These are phyloP conservation scores for Pristionchus japonicus DNA, from an alignment of 2,888 invertebrate species.

Conservation along the genomic window DNA sequence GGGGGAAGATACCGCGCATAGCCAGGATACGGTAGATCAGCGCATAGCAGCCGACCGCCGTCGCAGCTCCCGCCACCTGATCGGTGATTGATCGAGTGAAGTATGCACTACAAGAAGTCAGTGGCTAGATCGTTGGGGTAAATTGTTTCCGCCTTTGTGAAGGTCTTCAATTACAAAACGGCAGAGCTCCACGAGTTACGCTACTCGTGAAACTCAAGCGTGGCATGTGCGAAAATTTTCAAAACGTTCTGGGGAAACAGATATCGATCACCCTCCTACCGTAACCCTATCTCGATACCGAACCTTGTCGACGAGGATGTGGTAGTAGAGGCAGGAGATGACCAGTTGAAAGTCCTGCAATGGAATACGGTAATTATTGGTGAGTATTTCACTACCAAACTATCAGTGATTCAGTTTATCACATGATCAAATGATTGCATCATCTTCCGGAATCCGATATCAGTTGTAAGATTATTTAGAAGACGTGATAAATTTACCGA, in stretches of 20 bases:
- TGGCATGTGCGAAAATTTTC: too few relatives aligned
- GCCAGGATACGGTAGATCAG: conserved; percentile 51
- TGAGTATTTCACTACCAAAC: too few relatives aligned
- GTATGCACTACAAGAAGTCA: background rate
- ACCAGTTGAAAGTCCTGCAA: conserved; percentile 87
- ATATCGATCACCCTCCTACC: background rate
- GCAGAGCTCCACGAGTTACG: too few relatives aligned
- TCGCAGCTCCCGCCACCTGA: conserved; percentile 64
- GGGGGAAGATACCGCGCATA: background rate
- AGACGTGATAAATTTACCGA: too few relatives aligned
- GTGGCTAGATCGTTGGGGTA: background rate
- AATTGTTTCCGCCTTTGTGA: too few relatives aligned
- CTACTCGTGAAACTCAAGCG: too few relatives aligned
- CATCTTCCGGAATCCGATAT: too few relatives aligned
- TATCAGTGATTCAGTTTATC: background rate
- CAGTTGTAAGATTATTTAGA: too few relatives aligned
- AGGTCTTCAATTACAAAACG: too few relatives aligned
- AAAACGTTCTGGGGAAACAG: too few relatives aligned
- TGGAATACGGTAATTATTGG: background rate
- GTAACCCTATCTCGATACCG: background rate
- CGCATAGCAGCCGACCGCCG: conserved; percentile 67
- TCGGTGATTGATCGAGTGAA: background rate
- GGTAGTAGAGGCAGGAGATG: conserved; percentile 93
- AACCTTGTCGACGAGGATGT: conserved; percentile 95
- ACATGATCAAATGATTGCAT: background rate